phyloP scores from a whole-genome alignment of 2,888 invertebrate genomes.

The Lepidocyrtoides sp. region DNA sequence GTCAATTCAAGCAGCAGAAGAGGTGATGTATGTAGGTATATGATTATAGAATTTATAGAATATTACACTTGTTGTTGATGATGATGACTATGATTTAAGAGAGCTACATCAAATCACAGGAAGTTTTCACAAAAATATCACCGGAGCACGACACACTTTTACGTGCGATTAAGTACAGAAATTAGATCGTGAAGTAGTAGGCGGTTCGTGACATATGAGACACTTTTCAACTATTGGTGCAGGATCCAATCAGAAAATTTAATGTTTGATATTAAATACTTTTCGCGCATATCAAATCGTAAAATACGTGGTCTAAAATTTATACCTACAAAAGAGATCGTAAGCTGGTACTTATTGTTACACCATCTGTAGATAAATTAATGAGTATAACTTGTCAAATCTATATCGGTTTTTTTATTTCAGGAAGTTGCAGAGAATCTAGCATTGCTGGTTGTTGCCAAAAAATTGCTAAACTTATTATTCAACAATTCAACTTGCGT shows the following conservation, averaged over 20 bases:
- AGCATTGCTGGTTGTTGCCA: not conserved
- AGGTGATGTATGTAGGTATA: not conserved
- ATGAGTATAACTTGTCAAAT: too few relatives aligned
- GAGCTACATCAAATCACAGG: slow-evolving; percentile 10
- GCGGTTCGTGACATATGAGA: too few relatives aligned
- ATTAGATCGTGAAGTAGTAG: too few relatives aligned
- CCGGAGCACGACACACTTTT: not conserved
- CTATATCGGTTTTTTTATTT: not conserved
- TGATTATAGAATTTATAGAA: not conserved
- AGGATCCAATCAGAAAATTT: too few relatives aligned
- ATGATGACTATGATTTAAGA: not conserved
- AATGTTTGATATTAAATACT: not conserved
- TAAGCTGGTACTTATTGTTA: not conserved
- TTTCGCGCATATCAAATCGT: not conserved
- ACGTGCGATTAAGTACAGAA: too few relatives aligned
- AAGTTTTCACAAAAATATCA: slow-evolving; percentile 37
- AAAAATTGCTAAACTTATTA: not conserved
- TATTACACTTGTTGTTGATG: too few relatives aligned
- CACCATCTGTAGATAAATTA: not conserved
- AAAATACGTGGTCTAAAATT: too few relatives aligned
- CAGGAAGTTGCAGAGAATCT: not conserved
- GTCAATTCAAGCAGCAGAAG: not conserved
- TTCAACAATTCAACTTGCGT: too few relatives aligned
- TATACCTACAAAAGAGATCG: not conserved
- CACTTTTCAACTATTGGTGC: too few relatives aligned